A percentile compares a stretch with the other conserved stretches of the same genome.
These are phyloP conservation scores for Ginglymostoma cirratum DNA, from an alignment of 2,113 vertebrate species.

Conservation along the genomic window DNA sequence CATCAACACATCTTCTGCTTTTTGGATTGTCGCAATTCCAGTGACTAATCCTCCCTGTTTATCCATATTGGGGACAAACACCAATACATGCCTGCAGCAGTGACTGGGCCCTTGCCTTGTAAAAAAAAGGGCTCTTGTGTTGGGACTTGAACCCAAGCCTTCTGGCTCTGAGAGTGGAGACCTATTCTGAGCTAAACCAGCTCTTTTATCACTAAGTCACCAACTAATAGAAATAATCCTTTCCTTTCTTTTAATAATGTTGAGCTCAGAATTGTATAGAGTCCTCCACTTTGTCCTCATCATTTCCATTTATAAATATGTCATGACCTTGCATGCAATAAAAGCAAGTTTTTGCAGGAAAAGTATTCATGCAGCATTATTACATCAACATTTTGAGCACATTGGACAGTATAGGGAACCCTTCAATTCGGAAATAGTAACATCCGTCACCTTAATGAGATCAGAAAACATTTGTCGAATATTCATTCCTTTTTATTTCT, in stretches of 20 bases:
- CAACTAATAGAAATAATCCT: background rate
- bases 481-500: background rate
- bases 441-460: background rate
- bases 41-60: too few relatives aligned
- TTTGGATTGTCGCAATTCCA: too few relatives aligned
- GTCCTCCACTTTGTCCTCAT: background rate
- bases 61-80: too few relatives aligned
- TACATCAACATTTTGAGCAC: background rate
- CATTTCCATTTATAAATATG: background rate
- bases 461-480: background rate
- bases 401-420: background rate
- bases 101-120: too few relatives aligned
- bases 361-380: background rate
- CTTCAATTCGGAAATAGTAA: background rate
- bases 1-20: too few relatives aligned
- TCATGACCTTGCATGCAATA: background rate
- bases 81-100: too few relatives aligned
- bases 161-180: too few relatives aligned
- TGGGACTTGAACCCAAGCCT: too few relatives aligned
- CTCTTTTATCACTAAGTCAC: too few relatives aligned
- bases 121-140: too few relatives aligned
- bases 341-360: background rate
- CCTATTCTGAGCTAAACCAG: background rate
- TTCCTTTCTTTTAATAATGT: background rate
- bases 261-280: background rate